These are phyloP conservation scores for Procambarus clarkii DNA, from an alignment of 1,140 invertebrate genomes.

Conservation along the genomic window DNA sequence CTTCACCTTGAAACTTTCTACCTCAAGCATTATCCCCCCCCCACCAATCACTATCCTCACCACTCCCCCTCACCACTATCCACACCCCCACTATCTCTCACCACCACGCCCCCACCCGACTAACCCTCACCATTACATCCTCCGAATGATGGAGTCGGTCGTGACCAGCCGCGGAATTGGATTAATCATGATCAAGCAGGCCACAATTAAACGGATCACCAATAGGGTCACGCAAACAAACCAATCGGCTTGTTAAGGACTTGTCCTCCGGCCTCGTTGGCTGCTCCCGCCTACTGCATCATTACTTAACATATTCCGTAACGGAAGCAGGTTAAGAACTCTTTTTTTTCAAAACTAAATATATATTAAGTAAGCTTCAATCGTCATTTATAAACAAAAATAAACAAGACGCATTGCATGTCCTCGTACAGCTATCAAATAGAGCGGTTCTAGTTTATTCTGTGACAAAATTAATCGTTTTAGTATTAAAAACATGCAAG, in stretches of 20 bases:
- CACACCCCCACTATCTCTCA: background rate
- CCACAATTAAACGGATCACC: slow-evolving; percentile 35
- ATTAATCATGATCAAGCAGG: slow-evolving; percentile 36
- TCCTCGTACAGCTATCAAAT: too few relatives aligned
- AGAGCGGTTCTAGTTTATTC: background rate
- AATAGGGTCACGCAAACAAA: slow-evolving; percentile 11
- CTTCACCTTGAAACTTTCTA: too few relatives aligned
- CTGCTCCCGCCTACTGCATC: too few relatives aligned
- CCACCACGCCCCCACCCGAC: background rate
- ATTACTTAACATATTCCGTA: background rate
- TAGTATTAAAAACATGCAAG: background rate
- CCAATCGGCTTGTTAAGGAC: background rate
- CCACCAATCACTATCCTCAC: background rate
- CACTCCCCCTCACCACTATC: background rate
- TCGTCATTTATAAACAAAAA: too few relatives aligned
- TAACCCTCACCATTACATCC: too few relatives aligned
- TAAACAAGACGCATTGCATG: too few relatives aligned
- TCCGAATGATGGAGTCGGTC: background rate
- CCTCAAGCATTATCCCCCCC: too few relatives aligned
- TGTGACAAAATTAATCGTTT: background rate
- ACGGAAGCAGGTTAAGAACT: background rate
- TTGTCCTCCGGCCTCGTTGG: background rate
- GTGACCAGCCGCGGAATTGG: slow-evolving; percentile 42
- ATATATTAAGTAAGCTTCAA: background rate
- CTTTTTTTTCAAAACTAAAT: background rate